Evolutionary conservation across 2,113 vertebrate genomes (phyloP).

Genomic region (Colaptes auratus): DNA sequence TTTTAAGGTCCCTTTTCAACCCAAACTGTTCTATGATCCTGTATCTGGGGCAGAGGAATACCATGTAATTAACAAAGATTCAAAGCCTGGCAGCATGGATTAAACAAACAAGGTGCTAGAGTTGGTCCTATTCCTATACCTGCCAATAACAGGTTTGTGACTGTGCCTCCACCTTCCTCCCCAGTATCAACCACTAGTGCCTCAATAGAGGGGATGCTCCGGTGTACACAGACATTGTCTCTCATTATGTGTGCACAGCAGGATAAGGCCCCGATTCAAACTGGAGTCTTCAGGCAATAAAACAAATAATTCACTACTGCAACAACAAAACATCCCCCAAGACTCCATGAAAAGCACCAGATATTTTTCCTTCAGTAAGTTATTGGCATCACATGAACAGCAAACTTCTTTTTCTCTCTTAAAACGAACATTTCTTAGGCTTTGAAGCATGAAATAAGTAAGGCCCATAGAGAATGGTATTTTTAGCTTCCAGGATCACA

Average conservation of each 20-base stretch:
- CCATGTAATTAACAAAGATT: neutral
- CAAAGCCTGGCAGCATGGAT: neutral
- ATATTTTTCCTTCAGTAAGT: slow-evolving; percentile 3
- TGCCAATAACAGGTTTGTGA: neutral
- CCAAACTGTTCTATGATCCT: too few species aligned
- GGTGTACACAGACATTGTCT: neutral
- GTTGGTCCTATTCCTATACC: neutral
- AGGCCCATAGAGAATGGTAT: slow-evolving; percentile 44
- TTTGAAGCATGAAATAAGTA: slow-evolving; percentile 67
- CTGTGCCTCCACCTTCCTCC: neutral
- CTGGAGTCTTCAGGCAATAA: neutral
- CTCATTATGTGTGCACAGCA: fast-evolving
- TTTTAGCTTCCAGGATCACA: slow-evolving; percentile 61
- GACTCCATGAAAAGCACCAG: neutral
- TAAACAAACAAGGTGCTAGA: neutral
- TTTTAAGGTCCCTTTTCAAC: too few species aligned
- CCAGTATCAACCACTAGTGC: neutral
- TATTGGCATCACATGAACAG: neutral
- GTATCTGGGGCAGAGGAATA: neutral
- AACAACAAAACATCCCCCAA: neutral
- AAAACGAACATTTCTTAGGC: slow-evolving; percentile 19
- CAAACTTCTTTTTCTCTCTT: neutral
- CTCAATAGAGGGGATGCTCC: fast-evolving
- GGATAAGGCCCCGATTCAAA: neutral
- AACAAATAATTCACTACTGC: neutral